Percentiles rank a stretch among this genome's conserved stretches.
These are phyloP conservation scores for Rafetus swinhoei DNA, from an alignment of 2,113 vertebrate genomes.

Conservation along the genomic window DNA sequence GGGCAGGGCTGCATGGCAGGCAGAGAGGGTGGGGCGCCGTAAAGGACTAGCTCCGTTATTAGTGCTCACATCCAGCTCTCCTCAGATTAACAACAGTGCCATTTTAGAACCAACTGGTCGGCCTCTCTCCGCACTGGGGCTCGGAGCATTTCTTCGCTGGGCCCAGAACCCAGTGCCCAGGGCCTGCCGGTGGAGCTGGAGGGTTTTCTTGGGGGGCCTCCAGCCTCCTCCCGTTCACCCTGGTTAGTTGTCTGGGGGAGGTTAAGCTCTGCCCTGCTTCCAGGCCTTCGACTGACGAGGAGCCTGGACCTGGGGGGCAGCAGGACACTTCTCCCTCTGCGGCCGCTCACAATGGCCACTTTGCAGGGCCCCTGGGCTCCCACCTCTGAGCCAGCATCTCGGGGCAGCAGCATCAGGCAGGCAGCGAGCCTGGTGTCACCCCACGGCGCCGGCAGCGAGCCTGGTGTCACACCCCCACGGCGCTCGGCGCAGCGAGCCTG, in stretches of 20 bases:
- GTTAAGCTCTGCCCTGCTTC: neutral
- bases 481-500: too few species aligned
- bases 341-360: too few species aligned
- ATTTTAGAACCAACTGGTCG: constrained; percentile 30
- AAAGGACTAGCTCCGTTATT: constrained; percentile 13
- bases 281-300: neutral
- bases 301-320: neutral
- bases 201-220: neutral
- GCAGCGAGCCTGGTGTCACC: neutral
- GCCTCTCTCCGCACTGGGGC: neutral
- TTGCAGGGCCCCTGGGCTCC: too few species aligned
- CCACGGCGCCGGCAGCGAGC: too few species aligned
- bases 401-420: too few species aligned
- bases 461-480: too few species aligned
- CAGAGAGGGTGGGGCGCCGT: neutral
- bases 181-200: too few species aligned
- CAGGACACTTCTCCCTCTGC: too few species aligned
- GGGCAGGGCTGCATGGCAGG: neutral
- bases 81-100: constrained; percentile 5
- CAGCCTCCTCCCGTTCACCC: neutral
- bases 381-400: too few species aligned
- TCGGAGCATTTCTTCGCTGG: neutral
- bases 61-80: constrained; percentile 25
- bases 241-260: neutral
- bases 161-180: neutral